Evolutionary conservation across 1,140 invertebrate genomes (phyloP).

Genomic region (Lordiphosa mommai): DNA sequence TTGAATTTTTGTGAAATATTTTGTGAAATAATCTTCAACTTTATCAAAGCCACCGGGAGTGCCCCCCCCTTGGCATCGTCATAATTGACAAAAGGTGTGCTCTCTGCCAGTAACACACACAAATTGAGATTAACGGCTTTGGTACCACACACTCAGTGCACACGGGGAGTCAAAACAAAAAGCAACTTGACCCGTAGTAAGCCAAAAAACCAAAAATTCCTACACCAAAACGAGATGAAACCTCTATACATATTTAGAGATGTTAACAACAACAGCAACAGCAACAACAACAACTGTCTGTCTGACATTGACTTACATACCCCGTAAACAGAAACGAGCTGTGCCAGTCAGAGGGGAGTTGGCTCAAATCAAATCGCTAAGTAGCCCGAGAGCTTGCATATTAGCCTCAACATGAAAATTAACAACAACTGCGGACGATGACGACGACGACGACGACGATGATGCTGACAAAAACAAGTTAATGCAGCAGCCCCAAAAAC

Average conservation of each 20-base stretch:
- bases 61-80: background rate
- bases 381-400: constrained; percentile 18
- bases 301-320: constrained; percentile 54
- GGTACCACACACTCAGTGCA: background rate
- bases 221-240: constrained; percentile 30
- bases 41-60: background rate
- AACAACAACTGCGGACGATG: constrained; percentile 26
- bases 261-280: constrained; percentile 11
- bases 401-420: constrained; percentile 21
- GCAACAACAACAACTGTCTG: constrained; percentile 28
- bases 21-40: background rate
- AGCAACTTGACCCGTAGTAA: constrained; percentile 14
- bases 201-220: constrained; percentile 8
- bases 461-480: constrained; percentile 26
- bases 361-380: constrained; percentile 39
- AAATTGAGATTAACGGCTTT: constrained; percentile 44
- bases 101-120: constrained; percentile 6
- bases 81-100: constrained; percentile 34
- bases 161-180: background rate
- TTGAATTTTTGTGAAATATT: background rate
- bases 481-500: constrained; percentile 14
- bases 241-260: constrained; percentile 38
- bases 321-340: constrained; percentile 1
- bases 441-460: background rate
- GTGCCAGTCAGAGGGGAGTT: constrained; percentile 8